phyloP scores from a whole-genome alignment of 92 coral and sea anemone species.

The Zoanthus gigantus region DNA sequence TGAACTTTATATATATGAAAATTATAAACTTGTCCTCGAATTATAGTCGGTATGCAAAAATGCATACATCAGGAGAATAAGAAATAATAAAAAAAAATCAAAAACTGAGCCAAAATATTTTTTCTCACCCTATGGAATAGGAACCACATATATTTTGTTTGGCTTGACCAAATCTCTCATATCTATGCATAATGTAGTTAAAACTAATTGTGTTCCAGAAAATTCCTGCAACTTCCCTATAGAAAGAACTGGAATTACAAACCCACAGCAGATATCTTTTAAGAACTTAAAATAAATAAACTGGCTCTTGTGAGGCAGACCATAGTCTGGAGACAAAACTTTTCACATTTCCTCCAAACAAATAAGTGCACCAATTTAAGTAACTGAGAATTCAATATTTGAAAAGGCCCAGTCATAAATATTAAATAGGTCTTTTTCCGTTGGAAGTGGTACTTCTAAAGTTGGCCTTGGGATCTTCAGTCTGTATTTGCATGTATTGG shows the following conservation, averaged over 20 bases:
- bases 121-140: conserved; percentile 8
- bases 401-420: conserved; percentile 47
- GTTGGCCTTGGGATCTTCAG: conserved; percentile 45
- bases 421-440: conserved; percentile 40
- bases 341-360: conserved; percentile 20
- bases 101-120: conserved; percentile 10
- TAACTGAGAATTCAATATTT: conserved; percentile 43
- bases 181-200: conserved; percentile 27
- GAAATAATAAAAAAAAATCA: not conserved
- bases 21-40: conserved; percentile 5
- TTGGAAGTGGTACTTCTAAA: conserved; percentile 37
- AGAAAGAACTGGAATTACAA: conserved; percentile 32
- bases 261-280: conserved; percentile 27
- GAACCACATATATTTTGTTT: conserved; percentile 28
- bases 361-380: conserved; percentile 22
- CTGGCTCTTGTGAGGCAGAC: conserved; percentile 18
- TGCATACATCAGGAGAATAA: conserved; percentile 13
- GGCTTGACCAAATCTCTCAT: conserved; percentile 13
- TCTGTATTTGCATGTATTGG: conserved; percentile 53
- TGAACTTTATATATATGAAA: conserved; percentile 4
- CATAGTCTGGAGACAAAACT: conserved; percentile 17
- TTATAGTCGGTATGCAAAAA: conserved; percentile 14
- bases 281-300: conserved; percentile 23
- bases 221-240: conserved; percentile 24
- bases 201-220: conserved; percentile 23